These are phyloP conservation scores for Beroe forskalii DNA, from an alignment of 37 sponge, comb jelly and placozoan species.

Conservation along the genomic window DNA sequence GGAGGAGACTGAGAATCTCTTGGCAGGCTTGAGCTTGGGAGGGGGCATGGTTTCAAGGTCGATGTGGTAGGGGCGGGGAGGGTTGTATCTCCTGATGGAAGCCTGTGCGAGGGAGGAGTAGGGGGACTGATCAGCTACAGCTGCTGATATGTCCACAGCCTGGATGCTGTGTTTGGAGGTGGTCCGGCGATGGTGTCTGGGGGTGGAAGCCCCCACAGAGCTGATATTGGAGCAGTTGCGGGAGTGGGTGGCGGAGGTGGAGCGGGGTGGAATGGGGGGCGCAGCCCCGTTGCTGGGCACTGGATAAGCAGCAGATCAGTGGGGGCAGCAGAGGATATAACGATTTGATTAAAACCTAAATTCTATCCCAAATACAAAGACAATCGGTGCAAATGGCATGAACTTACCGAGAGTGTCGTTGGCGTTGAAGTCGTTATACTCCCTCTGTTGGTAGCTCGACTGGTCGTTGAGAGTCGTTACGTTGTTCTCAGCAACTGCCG, in stretches of 20 bases:
- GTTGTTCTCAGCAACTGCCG: too few relatives aligned
- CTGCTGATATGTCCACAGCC: background rate
- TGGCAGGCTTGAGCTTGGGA: background rate
- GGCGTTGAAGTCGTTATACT: slow-evolving; percentile 28
- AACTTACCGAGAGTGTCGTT: slow-evolving; percentile 22
- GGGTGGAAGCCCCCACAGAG: too few relatives aligned
- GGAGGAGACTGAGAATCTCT: background rate
- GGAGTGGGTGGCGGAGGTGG: background rate
- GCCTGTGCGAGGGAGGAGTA: slow-evolving; percentile 19
- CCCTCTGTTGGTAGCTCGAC: background rate
- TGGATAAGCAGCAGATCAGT: background rate
- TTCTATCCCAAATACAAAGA: too few relatives aligned
- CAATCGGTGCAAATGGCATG: too few relatives aligned
- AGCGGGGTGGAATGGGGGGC: slow-evolving; percentile 17
- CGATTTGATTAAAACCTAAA: too few relatives aligned
- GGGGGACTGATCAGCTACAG: background rate
- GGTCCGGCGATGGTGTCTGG: slow-evolving; percentile 23
- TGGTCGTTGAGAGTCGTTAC: background rate
- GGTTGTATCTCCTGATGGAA: background rate
- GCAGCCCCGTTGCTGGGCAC: too few relatives aligned
- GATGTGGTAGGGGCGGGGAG: slow-evolving; percentile 1
- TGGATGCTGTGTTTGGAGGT: slow-evolving; percentile 28
- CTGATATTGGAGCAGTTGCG: background rate
- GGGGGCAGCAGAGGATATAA: background rate
- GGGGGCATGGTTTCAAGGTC: slow-evolving; percentile 7